These are phyloP conservation scores for Gallinago undulata DNA, from an alignment of 2,113 vertebrate species.

Conservation along the genomic window DNA sequence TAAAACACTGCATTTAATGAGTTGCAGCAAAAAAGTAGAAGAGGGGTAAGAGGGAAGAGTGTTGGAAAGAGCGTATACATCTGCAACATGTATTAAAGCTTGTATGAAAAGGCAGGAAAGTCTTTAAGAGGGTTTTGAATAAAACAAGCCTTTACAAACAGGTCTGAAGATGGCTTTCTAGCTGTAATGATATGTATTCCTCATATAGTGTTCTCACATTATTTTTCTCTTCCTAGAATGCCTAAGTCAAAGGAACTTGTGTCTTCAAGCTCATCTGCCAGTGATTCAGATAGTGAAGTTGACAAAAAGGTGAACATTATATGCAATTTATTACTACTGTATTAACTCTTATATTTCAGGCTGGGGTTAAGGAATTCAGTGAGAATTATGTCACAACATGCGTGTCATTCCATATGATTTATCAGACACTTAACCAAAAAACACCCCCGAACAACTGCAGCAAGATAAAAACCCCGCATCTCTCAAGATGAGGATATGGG, in stretches of 20 bases:
- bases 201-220: neutral
- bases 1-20: neutral
- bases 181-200: neutral
- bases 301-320: constrained; percentile 88
- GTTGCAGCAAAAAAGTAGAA: neutral
- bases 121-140: neutral
- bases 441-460: neutral
- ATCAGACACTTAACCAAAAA: neutral
- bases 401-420: neutral
- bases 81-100: neutral
- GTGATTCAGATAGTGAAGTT: constrained; percentile 94
- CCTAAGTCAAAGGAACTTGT: constrained; percentile 97
- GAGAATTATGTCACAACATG: neutral
- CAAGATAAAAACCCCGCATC: neutral
- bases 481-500: neutral
- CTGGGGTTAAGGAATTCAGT: neutral
- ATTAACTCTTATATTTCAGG: neutral
- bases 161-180: neutral
- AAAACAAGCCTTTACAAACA: neutral
- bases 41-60: neutral
- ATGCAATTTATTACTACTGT: neutral
- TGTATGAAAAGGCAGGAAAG: neutral
- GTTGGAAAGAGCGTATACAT: neutral
- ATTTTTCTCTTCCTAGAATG: constrained; percentile 82
- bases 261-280: constrained; percentile 91